These are phyloP conservation scores for Sapayoa aenigma DNA, from an alignment of 2,113 vertebrate species.

Conservation along the genomic window DNA sequence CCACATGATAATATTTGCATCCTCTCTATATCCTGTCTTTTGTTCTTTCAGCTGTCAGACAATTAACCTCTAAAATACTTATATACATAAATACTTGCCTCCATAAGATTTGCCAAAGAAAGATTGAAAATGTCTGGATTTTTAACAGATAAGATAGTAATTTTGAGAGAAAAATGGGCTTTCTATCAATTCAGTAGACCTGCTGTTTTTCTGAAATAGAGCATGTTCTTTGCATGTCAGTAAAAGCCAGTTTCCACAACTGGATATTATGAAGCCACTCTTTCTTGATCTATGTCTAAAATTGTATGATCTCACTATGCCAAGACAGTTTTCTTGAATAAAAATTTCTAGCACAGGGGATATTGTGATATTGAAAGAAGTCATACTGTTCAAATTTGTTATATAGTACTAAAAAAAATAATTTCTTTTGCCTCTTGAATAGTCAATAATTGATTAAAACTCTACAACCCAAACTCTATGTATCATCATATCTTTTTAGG, in stretches of 20 bases:
- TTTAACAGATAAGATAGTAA: not conserved
- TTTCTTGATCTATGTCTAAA: not conserved
- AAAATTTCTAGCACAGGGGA: not conserved
- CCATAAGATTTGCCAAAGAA: not conserved
- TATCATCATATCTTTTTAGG: not conserved
- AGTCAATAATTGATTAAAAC: not conserved
- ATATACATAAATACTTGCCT: not conserved
- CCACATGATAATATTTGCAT: not conserved
- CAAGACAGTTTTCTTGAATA: not conserved
- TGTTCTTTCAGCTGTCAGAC: not conserved
- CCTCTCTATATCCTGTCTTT: not conserved
- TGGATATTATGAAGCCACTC: not conserved
- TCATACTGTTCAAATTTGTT: not conserved
- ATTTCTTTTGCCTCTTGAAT: not conserved
- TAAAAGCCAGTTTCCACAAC: not conserved
- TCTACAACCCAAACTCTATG: not conserved
- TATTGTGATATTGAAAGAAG: not conserved
- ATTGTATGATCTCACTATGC: not conserved
- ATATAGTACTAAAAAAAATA: not conserved
- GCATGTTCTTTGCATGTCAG: not conserved
- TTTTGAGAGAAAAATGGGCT: not conserved
- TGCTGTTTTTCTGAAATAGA: not conserved
- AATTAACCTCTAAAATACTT: not conserved
- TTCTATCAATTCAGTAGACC: not conserved
- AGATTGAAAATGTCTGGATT: not conserved